Conservation (phyloP, 1,140 invertebrate genomes). For the Schlechtendalia chinensis region DNA sequence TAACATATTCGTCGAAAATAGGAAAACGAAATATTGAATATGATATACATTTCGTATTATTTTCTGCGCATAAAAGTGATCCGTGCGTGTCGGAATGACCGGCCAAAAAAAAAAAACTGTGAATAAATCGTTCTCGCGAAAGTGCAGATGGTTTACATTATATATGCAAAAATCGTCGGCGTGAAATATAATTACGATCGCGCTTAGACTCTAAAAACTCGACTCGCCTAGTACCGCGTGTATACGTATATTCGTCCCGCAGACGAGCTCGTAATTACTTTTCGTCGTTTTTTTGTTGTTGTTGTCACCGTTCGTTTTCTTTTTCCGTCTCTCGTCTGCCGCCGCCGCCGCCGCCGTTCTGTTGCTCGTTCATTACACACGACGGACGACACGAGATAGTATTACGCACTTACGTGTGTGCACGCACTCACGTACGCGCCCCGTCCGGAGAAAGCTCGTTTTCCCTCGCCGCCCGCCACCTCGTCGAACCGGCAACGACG, state of each 20-base stretch:
- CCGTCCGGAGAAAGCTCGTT: background rate
- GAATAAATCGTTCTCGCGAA: too few relatives aligned
- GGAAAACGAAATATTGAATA: too few relatives aligned
- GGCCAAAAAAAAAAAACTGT: too few relatives aligned
- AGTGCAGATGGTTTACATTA: too few relatives aligned
- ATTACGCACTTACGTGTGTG: background rate
- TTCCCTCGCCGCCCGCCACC: background rate
- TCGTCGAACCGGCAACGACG: background rate
- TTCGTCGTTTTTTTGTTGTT: constrained; percentile 13
- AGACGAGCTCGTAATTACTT: constrained; percentile 34
- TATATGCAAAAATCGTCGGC: background rate
- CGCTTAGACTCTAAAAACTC: background rate
- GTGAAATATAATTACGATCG: constrained; percentile 15
- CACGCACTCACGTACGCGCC: too few relatives aligned
- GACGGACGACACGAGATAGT: background rate
- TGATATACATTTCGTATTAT: too few relatives aligned
- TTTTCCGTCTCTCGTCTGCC: background rate
- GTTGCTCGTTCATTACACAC: constrained; percentile 16
- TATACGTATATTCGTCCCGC: too few relatives aligned
- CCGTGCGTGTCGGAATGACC: too few relatives aligned
- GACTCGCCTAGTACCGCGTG: background rate
- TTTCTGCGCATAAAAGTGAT: too few relatives aligned
- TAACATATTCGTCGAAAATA: too few relatives aligned
- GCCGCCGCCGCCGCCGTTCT: background rate
- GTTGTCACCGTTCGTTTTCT: background rate